Percentiles rank a stretch among this genome's conserved stretches.
These are phyloP conservation scores for Tinea semifulvella DNA, from an alignment of 2,888 invertebrate genomes.

Conservation along the genomic window DNA sequence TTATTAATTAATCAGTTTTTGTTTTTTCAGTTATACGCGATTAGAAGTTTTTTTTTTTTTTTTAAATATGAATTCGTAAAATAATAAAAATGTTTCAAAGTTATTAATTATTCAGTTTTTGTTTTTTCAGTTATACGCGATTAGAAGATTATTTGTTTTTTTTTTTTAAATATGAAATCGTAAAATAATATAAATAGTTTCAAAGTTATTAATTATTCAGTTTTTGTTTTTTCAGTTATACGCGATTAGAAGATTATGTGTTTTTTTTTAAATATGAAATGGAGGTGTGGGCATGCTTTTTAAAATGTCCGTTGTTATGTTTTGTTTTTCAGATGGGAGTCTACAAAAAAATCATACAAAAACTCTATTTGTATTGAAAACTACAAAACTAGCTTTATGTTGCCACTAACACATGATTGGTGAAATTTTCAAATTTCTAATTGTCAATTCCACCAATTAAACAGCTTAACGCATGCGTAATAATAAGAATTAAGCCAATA, in stretches of 20 bases:
- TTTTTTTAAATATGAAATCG: no score
- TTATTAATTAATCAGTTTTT: no score
- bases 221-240: slow-evolving; percentile 31
- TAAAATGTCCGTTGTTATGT: slow-evolving; percentile 51
- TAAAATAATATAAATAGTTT: no score
- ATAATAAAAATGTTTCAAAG: no score
- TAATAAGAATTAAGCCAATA: background rate
- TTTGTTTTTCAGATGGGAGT: slow-evolving; percentile 21
- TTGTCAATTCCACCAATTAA: slow-evolving; percentile 34
- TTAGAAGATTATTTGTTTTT: no score
- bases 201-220: slow-evolving; percentile 6
- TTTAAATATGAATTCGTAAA: no score
- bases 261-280: slow-evolving; percentile 39
- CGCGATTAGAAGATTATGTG: slow-evolving; percentile 18
- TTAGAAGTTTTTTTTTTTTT: no score
- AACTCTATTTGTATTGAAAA: background rate
- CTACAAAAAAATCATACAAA: background rate
- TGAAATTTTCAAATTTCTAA: slow-evolving; percentile 31
- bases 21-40: no score
- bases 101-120: no score
- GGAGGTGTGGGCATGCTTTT: slow-evolving; percentile 38
- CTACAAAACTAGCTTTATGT: slow-evolving; percentile 27
- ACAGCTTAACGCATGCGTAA: slow-evolving; percentile 21
- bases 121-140: no score
- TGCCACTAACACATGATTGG: slow-evolving; percentile 45